These are phyloP conservation scores for Danio choprae DNA, from an alignment of 2,797 vertebrate genomes.

Conservation along the genomic window DNA sequence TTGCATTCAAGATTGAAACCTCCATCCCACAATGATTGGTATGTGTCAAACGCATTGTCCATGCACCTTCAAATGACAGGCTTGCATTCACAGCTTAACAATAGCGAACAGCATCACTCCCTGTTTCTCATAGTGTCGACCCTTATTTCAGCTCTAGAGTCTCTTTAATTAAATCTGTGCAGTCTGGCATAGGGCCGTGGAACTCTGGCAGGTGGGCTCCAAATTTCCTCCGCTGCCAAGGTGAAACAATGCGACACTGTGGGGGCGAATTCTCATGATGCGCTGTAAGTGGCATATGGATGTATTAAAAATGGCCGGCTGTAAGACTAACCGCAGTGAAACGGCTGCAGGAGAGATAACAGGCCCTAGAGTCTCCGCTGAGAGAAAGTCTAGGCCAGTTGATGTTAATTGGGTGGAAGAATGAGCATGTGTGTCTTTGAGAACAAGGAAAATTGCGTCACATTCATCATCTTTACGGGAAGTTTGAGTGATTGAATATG, in stretches of 20 bases:
- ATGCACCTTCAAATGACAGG: conserved; percentile 13
- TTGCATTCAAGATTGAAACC: not conserved
- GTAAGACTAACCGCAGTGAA: conserved; percentile 13
- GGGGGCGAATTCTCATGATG: conserved; percentile 62
- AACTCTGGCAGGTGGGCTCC: conserved; percentile 58
- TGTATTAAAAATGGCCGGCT: conserved; percentile 31
- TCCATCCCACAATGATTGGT: not conserved
- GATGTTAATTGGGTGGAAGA: conserved; percentile 43
- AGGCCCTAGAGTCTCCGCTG: conserved; percentile 5
- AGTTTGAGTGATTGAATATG: conserved; percentile 28
- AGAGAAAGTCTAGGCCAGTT: conserved; percentile 26
- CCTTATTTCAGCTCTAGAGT: conserved; percentile 50
- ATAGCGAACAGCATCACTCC: conserved; percentile 40
- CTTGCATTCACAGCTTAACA: conserved; percentile 36
- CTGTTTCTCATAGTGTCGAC: conserved; percentile 28
- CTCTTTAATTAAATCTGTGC: conserved; percentile 65
- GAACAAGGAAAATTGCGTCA: conserved; percentile 6
- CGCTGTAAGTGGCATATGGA: conserved; percentile 16
- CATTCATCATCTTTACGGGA: conserved; percentile 35
- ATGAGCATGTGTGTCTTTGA: conserved; percentile 28
- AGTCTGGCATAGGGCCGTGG: conserved; percentile 59
- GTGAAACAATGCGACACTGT: conserved; percentile 50
- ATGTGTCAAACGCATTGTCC: not conserved
- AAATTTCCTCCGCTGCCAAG: conserved; percentile 52
- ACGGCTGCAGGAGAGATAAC: conserved; percentile 23